phyloP scores from a whole-genome alignment of 2,113 vertebrate species.

The Martes martes region DNA sequence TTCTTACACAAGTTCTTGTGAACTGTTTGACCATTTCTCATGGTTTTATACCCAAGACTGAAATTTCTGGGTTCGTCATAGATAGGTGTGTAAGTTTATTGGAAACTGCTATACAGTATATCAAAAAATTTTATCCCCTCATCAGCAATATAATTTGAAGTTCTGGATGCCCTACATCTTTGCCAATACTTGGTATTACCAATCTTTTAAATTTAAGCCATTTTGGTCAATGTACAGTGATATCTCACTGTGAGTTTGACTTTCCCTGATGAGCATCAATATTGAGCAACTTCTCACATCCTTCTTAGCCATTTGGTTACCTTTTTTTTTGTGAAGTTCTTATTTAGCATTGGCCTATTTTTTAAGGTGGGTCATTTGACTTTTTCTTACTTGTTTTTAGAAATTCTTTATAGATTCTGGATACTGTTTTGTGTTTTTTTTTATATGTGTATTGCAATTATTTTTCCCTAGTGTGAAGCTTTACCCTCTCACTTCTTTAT shows the following conservation, averaged over 20 bases:
- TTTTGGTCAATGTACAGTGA: background rate
- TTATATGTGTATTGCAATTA: background rate
- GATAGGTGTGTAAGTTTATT: background rate
- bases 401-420: background rate
- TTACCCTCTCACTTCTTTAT: background rate
- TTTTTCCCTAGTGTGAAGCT: background rate
- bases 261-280: background rate
- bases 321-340: background rate
- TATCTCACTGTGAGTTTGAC: background rate
- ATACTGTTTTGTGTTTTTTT: background rate
- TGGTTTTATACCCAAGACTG: background rate
- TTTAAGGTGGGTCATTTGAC: background rate
- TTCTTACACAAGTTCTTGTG: background rate
- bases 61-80: background rate
- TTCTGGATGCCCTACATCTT: background rate
- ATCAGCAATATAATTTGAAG: background rate
- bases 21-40: background rate
- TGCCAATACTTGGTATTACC: background rate
- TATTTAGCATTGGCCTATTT: background rate
- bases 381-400: conserved; percentile 18
- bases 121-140: background rate
- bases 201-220: background rate
- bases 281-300: background rate
- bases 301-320: background rate
- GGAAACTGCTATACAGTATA: background rate